A percentile compares a stretch with the other conserved stretches of the same genome.
phyloP scores from a whole-genome alignment of 35 echinoderm and acorn worm genomes.

The Acanthaster planci region DNA sequence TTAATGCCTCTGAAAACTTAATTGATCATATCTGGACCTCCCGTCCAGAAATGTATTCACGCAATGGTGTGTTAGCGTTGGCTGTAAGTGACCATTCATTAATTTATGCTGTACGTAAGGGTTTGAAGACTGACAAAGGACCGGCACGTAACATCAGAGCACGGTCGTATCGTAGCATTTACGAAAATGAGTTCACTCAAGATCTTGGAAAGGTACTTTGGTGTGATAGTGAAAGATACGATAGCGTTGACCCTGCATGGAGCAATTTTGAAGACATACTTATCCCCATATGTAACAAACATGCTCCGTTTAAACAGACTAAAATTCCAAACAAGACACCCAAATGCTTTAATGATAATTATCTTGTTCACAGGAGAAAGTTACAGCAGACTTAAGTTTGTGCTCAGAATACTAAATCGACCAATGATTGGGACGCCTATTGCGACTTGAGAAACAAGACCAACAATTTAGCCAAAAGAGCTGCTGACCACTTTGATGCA shows the following conservation, averaged over 20 bases:
- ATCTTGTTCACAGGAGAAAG: not conserved
- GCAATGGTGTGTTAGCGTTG: not conserved
- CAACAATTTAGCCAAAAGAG: conserved; percentile 16
- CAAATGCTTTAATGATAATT: not conserved
- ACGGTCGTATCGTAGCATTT: not conserved
- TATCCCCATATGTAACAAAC: conserved; percentile 1
- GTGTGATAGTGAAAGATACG: not conserved
- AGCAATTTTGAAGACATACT: not conserved
- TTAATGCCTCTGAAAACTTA: not conserved
- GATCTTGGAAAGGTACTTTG: not conserved
- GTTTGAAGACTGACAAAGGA: not conserved
- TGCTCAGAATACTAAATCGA: conserved; percentile 2
- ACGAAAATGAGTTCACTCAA: not conserved
- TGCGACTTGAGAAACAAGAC: not conserved
- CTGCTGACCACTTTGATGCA: no score
- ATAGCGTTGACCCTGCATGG: not conserved
- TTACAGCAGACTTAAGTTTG: not conserved
- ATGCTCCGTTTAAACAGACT: conserved; percentile 14
- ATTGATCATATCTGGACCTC: not conserved
- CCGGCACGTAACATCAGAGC: conserved; percentile 14
- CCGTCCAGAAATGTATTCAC: not conserved
- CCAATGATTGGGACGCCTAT: conserved; percentile 2
- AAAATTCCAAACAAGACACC: conserved; percentile 17
- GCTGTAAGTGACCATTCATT: not conserved
- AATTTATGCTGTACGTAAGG: not conserved